Evolutionary conservation across 1,140 invertebrate species (phyloP), one percentile per base, ranked within the genome.

Genomic region (Drosophila kohkoa): DNA sequence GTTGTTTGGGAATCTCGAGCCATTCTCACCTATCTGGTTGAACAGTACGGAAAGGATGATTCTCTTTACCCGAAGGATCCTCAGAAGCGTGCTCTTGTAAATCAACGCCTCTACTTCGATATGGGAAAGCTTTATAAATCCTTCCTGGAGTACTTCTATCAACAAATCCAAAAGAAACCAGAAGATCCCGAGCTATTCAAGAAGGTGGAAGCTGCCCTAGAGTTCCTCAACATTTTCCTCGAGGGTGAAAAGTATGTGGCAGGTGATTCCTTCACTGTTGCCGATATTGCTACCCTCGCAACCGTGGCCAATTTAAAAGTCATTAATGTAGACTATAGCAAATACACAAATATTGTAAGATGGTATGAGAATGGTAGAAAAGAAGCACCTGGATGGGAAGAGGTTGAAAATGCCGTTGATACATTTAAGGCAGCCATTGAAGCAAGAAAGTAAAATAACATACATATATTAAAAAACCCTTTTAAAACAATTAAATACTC

Each of bases 91-190:
- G 94, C 94, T 2, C 6, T 93, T 2, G 92, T 95, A 1, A 93
- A 95, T 75, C 93, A 94, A 65, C 87, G 93, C 20, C 77, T 95
- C 16, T 93, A 93, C 83, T 96, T 95, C 75, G 94, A 95, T 69
- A 87, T 93, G 43, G 94, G 94, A 11, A 78, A 75, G 0, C 28
- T 82, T 1, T 59, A 54, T 10, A 59, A 92, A 77, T 93, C 95
- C 6, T 92, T 94, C 13, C 72, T 54, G 0, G 66, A 66, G 1
- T 82, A 76, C 45, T 82, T 69, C 11, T 81, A 75, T 41, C 67
- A 75, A 10, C 45, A 79, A 52, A 41, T 90, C 54, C 74, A 43
- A 48, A 60, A 63, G 59, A 74, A 63, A 28, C 7, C 51, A n/a
- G 38, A 41, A 0, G 28, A 51, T 52, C 68, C 64, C 0, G 77